phyloP scores from a whole-genome alignment of 2,797 vertebrate species.

The Galagoides demidoff region DNA sequence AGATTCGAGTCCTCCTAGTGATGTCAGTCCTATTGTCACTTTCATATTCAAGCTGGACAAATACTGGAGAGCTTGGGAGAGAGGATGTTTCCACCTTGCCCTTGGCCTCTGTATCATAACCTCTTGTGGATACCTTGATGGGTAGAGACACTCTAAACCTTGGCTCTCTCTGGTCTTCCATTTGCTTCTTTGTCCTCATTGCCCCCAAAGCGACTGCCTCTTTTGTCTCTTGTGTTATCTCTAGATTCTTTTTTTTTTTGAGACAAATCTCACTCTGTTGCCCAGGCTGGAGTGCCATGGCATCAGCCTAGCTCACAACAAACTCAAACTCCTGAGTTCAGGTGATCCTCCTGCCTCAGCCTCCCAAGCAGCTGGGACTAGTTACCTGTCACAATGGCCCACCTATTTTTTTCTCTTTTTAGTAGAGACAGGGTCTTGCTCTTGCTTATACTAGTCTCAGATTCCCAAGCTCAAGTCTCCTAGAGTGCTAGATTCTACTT shows the following conservation, averaged over 20 bases:
- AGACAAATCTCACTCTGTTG: too few relatives aligned
- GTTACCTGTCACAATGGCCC: too few relatives aligned
- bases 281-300: too few relatives aligned
- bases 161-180: not conserved
- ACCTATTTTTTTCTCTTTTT: too few relatives aligned
- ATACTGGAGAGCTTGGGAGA: not conserved
- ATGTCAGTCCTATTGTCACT: not conserved
- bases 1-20: not conserved
- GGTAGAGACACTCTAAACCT: not conserved
- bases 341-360: too few relatives aligned
- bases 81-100: not conserved
- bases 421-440: too few relatives aligned
- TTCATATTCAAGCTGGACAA: not conserved
- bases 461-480: too few relatives aligned
- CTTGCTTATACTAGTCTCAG: too few relatives aligned
- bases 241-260: not conserved
- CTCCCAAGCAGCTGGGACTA: too few relatives aligned
- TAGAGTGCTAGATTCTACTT: not conserved
- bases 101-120: not conserved
- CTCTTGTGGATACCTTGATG: not conserved
- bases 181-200: not conserved
- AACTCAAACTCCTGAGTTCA: too few relatives aligned
- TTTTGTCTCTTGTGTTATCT: not conserved
- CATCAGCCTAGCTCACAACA: too few relatives aligned
- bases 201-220: not conserved